Conservation (phyloP, 2,888 invertebrate genomes). For the Meteorus colon region DNA sequence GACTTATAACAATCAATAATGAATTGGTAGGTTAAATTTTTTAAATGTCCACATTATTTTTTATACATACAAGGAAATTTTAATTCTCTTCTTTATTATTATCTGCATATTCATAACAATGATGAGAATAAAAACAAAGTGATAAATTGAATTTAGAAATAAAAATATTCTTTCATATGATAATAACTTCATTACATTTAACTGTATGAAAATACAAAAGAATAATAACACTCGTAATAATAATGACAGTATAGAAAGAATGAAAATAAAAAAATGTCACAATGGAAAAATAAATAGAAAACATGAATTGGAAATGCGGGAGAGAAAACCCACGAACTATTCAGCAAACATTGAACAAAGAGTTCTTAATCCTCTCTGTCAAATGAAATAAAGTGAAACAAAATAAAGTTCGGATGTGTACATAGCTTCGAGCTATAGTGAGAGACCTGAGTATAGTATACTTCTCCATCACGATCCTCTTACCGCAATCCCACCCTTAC, state of each 20-base stretch:
- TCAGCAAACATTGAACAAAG: not conserved
- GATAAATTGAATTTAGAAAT: too few species aligned
- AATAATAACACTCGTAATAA: not conserved
- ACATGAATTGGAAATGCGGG: conserved; percentile 2
- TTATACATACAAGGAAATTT: not conserved
- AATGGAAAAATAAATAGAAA: not conserved
- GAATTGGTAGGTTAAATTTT: too few species aligned
- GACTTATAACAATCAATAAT: too few species aligned
- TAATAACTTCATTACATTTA: too few species aligned
- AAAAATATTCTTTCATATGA: too few species aligned
- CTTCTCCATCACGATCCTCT: not conserved
- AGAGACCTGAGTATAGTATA: not conserved
- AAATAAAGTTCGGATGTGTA: too few species aligned
- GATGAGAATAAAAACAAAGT: not conserved
- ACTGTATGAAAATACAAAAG: too few species aligned
- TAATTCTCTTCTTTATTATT: not conserved
- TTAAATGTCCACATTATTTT: too few species aligned
- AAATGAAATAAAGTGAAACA: not conserved
- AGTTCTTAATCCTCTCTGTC: conserved; percentile 1
- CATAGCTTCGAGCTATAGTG: not conserved
- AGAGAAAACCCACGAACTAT: not conserved
- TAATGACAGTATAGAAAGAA: not conserved
- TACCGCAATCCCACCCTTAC: not conserved
- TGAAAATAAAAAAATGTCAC: not conserved
- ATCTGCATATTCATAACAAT: not conserved